phyloP scores from a whole-genome alignment of 2,797 vertebrate species.

The Coranthus polyacanthus region DNA sequence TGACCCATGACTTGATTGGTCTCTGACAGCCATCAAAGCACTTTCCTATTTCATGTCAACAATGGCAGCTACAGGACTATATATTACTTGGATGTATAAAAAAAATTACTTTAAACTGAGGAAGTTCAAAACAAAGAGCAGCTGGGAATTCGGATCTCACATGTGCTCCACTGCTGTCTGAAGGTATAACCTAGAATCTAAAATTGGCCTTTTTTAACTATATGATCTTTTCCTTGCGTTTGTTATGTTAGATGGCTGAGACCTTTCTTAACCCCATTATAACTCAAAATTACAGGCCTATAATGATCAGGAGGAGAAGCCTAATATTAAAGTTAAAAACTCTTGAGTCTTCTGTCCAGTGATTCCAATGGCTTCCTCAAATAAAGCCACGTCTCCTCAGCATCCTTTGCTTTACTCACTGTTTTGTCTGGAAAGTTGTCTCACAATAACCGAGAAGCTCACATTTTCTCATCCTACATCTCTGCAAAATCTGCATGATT shows the following conservation, averaged over 20 bases:
- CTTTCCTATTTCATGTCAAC: conserved; percentile 35
- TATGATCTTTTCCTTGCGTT: conserved; percentile 26
- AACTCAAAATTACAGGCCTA: conserved; percentile 56
- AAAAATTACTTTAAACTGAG: conserved; percentile 16
- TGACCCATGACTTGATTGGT: conserved; percentile 65
- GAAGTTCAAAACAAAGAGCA: conserved; percentile 13
- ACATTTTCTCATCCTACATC: conserved; percentile 53
- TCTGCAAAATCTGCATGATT: conserved; percentile 62
- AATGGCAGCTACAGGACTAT: conserved; percentile 36
- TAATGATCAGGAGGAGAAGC: conserved; percentile 49
- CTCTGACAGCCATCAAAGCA: conserved; percentile 64
- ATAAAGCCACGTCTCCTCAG: conserved; percentile 39
- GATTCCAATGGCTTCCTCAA: conserved; percentile 30
- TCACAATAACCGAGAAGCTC: conserved; percentile 43
- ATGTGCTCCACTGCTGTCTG: conserved; percentile 13
- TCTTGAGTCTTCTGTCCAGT: conserved; percentile 21
- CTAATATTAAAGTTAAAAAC: conserved; percentile 51
- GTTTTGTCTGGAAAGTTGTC: conserved; percentile 23
- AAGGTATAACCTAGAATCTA: conserved; percentile 35
- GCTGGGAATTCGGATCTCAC: conserved; percentile 8
- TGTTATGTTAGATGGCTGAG: conserved; percentile 37
- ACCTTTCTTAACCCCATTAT: conserved; percentile 36
- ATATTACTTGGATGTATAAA: conserved; percentile 12
- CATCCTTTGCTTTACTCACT: conserved; percentile 23
- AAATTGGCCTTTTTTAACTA: conserved; percentile 29